A percentile compares a stretch with the other conserved stretches of the same genome.
phyloP scores from a whole-genome alignment of 2,888 invertebrate species.

The Toxonevra muliebris region DNA sequence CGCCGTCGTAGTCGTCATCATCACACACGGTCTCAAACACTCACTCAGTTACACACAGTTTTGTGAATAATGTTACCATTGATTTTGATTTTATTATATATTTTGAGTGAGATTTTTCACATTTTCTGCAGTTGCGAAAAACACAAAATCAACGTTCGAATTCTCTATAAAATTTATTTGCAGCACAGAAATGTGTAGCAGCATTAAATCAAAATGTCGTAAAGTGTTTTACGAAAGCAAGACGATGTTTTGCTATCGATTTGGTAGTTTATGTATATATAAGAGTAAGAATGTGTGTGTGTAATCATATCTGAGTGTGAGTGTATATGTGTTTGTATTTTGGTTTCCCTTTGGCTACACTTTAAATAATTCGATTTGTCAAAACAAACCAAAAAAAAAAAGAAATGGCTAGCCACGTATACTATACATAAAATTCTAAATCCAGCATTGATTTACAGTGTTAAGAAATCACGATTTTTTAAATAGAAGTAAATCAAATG shows the following conservation, averaged over 20 bases:
- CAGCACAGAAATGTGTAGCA: slow-evolving; percentile 27
- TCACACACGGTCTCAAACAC: neutral
- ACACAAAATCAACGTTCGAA: neutral
- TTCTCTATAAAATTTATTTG: slow-evolving; percentile 30
- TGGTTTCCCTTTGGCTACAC: slow-evolving; percentile 19
- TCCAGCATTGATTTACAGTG: too few relatives aligned
- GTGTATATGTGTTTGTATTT: slow-evolving; percentile 9
- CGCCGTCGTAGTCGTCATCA: neutral
- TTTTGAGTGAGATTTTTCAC: neutral
- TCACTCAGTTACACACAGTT: neutral
- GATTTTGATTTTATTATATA: slow-evolving; percentile 9
- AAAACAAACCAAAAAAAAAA: slow-evolving; percentile 3
- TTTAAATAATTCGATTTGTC: slow-evolving; percentile 35
- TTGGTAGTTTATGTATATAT: neutral
- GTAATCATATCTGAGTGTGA: neutral
- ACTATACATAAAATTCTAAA: too few relatives aligned
- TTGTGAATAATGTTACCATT: neutral
- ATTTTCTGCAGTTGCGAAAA: neutral
- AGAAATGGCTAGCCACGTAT: neutral
- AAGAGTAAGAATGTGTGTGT: neutral
- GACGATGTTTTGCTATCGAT: neutral
- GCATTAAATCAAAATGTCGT: slow-evolving; percentile 34
- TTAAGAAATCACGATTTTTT: too few relatives aligned
- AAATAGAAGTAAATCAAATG: too few relatives aligned
- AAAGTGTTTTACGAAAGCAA: slow-evolving; percentile 12